These are phyloP conservation scores for Boleophthalmus pectinirostris DNA, from an alignment of 2,113 vertebrate genomes.

Conservation along the genomic window DNA sequence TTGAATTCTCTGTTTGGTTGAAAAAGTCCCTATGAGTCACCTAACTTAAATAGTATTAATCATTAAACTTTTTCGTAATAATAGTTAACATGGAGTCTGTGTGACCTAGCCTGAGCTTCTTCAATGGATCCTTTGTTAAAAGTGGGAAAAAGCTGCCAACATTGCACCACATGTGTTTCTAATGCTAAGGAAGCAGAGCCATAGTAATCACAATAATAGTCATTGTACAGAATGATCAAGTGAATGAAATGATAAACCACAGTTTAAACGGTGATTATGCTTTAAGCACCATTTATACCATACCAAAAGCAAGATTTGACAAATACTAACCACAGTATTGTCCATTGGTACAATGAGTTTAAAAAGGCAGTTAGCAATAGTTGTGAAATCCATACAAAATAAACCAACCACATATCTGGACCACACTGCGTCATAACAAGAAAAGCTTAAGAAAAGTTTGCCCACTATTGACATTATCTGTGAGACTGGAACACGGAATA, in stretches of 20 bases:
- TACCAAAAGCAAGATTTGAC: neutral
- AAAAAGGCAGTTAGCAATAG: neutral
- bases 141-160: slow-evolving; percentile 37
- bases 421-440: neutral
- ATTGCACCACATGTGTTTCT: slow-evolving; percentile 12
- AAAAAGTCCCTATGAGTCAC: slow-evolving; percentile 11
- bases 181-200: slow-evolving; percentile 1
- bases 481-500: slow-evolving; percentile 16
- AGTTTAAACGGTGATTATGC: neutral
- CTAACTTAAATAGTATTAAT: slow-evolving; percentile 21
- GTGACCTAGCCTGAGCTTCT: slow-evolving; percentile 18
- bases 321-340: neutral
- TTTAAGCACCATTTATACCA: neutral
- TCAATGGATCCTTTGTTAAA: slow-evolving; percentile 56
- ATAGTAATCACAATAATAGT: neutral
- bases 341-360: neutral
- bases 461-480: slow-evolving; percentile 18
- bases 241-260: neutral
- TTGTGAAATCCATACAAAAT: too few species aligned
- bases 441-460: neutral
- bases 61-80: slow-evolving; percentile 11
- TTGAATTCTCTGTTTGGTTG: slow-evolving; percentile 1
- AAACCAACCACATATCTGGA: neutral
- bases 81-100: slow-evolving; percentile 5
- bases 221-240: neutral